Percentiles rank a stretch among this genome's conserved stretches.
phyloP scores from a whole-genome alignment of 2,888 invertebrate genomes.

The Patella depressa region DNA sequence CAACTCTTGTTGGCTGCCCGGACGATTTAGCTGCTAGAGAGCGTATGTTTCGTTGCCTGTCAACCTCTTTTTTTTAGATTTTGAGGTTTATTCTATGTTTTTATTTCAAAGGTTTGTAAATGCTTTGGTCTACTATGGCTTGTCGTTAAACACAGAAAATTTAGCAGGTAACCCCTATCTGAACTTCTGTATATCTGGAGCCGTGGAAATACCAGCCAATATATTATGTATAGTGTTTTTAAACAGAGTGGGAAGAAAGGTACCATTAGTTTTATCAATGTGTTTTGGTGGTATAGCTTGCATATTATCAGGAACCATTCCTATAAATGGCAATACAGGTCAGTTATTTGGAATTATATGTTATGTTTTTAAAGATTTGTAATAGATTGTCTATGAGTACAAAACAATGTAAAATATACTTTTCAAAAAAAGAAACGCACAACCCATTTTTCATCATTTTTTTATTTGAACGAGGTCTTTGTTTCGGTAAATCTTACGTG shows the following conservation, averaged over 20 bases:
- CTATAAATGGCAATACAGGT: constrained; percentile 17
- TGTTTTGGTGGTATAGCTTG: constrained; percentile 50
- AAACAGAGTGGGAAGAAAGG: constrained; percentile 47
- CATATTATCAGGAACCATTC: constrained; percentile 69
- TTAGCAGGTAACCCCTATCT: constrained; percentile 51
- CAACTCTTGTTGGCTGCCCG: too few relatives aligned
- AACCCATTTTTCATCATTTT: too few relatives aligned
- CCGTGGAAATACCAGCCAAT: constrained; percentile 54
- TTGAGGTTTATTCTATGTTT: not conserved
- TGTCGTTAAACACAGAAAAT: constrained; percentile 53
- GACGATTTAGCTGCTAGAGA: too few relatives aligned
- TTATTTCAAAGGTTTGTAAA: constrained; percentile 46
- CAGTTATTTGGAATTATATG: too few relatives aligned
- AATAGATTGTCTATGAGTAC: too few relatives aligned
- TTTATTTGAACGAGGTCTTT: too few relatives aligned
- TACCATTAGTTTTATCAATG: constrained; percentile 44
- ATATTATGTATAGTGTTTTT: constrained; percentile 43
- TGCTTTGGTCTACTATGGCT: constrained; percentile 55
- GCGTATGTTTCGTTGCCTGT: too few relatives aligned
- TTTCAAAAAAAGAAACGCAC: too few relatives aligned
- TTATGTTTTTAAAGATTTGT: too few relatives aligned
- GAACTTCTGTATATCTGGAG: constrained; percentile 57
- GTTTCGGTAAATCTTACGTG: too few relatives aligned
- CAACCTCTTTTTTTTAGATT: too few relatives aligned
- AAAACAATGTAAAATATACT: too few relatives aligned